A percentile compares a stretch with the other conserved stretches of the same genome.
These are phyloP conservation scores for Pseudolaguvia tuberculata DNA, from an alignment of 2,113 vertebrate species.

Conservation along the genomic window DNA sequence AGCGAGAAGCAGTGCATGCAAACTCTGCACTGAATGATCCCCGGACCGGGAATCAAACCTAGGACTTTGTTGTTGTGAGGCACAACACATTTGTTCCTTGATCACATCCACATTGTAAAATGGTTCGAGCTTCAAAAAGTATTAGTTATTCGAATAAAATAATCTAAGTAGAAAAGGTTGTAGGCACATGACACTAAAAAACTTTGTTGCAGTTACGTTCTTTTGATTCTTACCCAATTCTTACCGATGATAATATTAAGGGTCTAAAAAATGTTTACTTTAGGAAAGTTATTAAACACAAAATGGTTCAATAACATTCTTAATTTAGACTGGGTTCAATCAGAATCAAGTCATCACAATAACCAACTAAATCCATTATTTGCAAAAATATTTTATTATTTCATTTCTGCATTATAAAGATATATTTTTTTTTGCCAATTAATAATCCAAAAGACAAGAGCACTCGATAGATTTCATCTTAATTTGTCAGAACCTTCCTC, in stretches of 20 bases:
- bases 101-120: no score
- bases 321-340: not conserved
- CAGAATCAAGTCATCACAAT: not conserved
- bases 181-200: no score
- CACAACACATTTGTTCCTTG: no score
- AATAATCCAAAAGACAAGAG: not conserved
- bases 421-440: not conserved
- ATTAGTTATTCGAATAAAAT: no score
- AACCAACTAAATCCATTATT: not conserved
- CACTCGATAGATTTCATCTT: not conserved
- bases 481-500: conserved; percentile 65
- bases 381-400: conserved; percentile 38
- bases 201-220: not conserved
- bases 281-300: no score
- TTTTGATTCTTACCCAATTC: not conserved
- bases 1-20: no score
- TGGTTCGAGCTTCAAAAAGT: no score
- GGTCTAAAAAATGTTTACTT: no score
- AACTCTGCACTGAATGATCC: no score
- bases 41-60: no score
- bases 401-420: not conserved
- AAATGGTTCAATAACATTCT: not conserved
- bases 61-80: no score
- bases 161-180: no score
- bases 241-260: not conserved